Base-by-base conservation (phyloP, 2,888 invertebrate species). In the Phytoseiulus persimilis region DNA sequence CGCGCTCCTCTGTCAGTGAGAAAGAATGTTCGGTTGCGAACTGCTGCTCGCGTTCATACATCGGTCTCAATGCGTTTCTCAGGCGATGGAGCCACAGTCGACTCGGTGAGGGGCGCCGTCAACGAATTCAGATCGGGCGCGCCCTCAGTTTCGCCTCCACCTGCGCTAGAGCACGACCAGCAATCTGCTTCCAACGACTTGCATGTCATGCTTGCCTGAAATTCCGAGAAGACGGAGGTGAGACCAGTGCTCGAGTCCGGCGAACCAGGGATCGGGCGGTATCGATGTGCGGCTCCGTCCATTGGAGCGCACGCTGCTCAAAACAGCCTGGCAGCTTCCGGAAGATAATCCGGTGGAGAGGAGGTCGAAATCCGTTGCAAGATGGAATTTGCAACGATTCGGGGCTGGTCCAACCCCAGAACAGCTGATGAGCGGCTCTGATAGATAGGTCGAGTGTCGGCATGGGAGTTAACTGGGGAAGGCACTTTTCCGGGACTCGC, bases 121-220 rank as follows among this genome's bases (percentile, higher is more conserved):
- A 87, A 45, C 33, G 87, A 87, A n/a, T 87, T 87, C 39, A 87
- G 87, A 32, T 87, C 87, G 31, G 87, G 87, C 87, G 90, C 90
- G 46, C 90, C 90, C 89, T 83, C 83, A 89, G 89, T 84, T 83
- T 90, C 90, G 33, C 90, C 90, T 5, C 83, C 90, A 33, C 83
- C 65, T 83, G 89, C 89, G 45, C 32, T 83, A 83, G 83, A 32
- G 31, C 45, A 11, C 90, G 90, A 90, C 84, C 83, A 89, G n/a
- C 46, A 89, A 45, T 87, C 87, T 32, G 87, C 87, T 45, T 87
- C 87, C 39, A 87, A 39, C 87, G 87, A 87, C 87, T 32, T 87
- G 33, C 87, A 87, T 14, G 87, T 87, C 23, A 87, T 87, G 32
- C 87, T 87, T 32, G 87, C 87, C 87, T 87, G 33, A 32, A 87